Conservation (phyloP, 2,888 invertebrate genomes). For the Anorthoa munda region DNA sequence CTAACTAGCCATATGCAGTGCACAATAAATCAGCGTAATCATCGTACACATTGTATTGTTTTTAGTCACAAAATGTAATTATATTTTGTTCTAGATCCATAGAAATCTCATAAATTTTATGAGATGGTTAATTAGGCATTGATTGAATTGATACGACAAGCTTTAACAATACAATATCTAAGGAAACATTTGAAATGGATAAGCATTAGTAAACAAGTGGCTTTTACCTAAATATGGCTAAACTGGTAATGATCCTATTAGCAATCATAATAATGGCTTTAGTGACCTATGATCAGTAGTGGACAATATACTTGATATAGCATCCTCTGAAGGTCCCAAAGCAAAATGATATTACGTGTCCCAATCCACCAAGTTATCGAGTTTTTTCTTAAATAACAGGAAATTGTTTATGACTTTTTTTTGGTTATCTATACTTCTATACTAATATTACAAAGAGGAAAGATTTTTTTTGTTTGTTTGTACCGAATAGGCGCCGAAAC, state of each 20-base stretch:
- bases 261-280: not conserved
- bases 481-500: too few relatives aligned
- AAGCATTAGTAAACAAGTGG: not conserved
- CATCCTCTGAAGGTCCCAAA: not conserved
- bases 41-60: not conserved
- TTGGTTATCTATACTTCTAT: too few relatives aligned
- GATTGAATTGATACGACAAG: not conserved
- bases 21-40: conserved; percentile 3
- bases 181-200: not conserved
- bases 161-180: not conserved
- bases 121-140: not conserved
- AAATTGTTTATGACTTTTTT: not conserved
- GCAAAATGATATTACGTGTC: not conserved
- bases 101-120: not conserved
- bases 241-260: not conserved
- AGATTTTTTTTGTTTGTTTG: too few relatives aligned
- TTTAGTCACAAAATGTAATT: not conserved
- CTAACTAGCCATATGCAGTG: conserved; percentile 1
- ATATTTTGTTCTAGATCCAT: not conserved
- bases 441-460: too few relatives aligned
- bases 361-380: not conserved
- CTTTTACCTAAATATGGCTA: not conserved
- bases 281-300: not conserved
- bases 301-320: not conserved
- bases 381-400: not conserved